Evolutionary conservation across 1,140 invertebrate genomes (phyloP), one percentile per base, ranked within the genome.

Genomic region (Stegodyphus dumicola): DNA sequence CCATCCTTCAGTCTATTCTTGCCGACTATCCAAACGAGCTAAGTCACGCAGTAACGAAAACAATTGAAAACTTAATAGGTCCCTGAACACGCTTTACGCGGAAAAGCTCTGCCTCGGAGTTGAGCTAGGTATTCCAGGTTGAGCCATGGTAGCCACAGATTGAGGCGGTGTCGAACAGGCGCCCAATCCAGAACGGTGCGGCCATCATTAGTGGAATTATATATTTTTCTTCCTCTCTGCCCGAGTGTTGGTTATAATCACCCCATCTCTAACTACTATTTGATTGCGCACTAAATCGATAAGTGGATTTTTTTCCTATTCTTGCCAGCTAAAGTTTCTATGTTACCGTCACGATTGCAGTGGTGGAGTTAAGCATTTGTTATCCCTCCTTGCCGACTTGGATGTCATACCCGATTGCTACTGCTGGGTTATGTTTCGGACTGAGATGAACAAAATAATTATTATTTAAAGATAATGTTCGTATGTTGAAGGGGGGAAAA

Each of bases 41-140:
- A 51, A 70, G 77, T 79, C 77, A 79, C 77, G 77, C 77, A 79
- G 33, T 51, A 17, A 13, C n/a, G 51, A 79, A 79, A 70, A 79
- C 66, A 79, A 70, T 79, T 18, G 66, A 51, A 13, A 51, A 54
- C 56, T 56, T 67, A 73, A 79, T 79, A 65, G 77, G 65, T 70
- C 77, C 77, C 66, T 7, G 13, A 48, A 66, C 77, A 79, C 77
- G 66, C 77, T 79, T 79, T 67, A 51, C 66, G 13, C 18, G 7
- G 6, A 52, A 56, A 77, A 77, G 48, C 33, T 77, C 13, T 53
- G 53, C 33, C 77, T 66, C n/a, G 17, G 52, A 56, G 77, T 18
- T 11, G 49, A 79, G 51, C 51, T 54, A 6, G 49, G 48, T 49
- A 67, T n/a, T 73, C 70, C 10, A 73, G 10, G 77, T 65, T 79